These are phyloP conservation scores for Cyanoderma ruficeps DNA, from an alignment of 2,113 vertebrate species.

Conservation along the genomic window DNA sequence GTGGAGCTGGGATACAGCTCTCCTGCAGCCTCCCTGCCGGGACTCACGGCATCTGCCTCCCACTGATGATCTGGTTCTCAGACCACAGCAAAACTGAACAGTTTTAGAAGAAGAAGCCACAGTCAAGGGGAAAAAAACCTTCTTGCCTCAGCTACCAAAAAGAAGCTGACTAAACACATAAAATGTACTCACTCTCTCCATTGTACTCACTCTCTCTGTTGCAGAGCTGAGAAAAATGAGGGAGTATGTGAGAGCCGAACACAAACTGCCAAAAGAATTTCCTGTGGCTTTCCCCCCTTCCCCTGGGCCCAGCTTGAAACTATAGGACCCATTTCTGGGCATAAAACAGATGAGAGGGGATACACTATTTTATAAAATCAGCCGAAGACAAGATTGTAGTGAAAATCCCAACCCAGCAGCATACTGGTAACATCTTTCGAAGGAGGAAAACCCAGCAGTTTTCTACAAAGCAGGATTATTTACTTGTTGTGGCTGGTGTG, in stretches of 20 bases:
- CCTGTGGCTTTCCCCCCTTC: rapidly evolving
- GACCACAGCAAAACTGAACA: not conserved
- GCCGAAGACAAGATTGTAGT: not conserved
- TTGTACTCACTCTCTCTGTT: not conserved
- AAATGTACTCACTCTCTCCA: not conserved
- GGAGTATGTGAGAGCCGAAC: not conserved
- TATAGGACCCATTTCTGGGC: not conserved
- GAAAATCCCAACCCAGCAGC: not conserved
- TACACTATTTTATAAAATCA: not conserved
- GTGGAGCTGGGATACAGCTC: not conserved
- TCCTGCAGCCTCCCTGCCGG: not conserved
- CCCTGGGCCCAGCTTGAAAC: not conserved
- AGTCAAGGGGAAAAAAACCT: not conserved
- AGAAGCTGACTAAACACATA: not conserved
- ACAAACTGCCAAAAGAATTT: not conserved
- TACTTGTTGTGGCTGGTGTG: not conserved
- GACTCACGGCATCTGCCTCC: rapidly evolving
- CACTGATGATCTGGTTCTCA: rapidly evolving
- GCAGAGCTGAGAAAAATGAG: not conserved
- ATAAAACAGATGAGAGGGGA: not conserved
- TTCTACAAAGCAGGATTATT: not conserved
- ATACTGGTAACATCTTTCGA: not conserved
- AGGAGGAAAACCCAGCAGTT: not conserved
- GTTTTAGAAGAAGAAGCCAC: not conserved
- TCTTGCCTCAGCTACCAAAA: not conserved